Base-by-base conservation (phyloP, 2,797 vertebrate species). In the Pseudomugil tenellus region DNA sequence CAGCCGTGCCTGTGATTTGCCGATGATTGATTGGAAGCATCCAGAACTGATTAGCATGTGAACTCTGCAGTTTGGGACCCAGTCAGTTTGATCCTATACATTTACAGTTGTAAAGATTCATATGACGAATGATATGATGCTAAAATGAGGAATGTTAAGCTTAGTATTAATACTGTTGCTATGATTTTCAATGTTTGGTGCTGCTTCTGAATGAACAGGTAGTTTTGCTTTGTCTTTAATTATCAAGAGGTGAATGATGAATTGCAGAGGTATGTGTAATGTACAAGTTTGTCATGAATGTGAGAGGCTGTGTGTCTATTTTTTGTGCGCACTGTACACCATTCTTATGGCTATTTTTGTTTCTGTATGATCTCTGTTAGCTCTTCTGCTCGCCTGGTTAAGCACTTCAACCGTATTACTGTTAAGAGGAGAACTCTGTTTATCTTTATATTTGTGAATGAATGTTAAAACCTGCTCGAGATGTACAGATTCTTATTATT, bases 401-500 rank as follows among this genome's bases (percentile, higher is more conserved):
- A 90, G 89, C 90, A 91, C 80, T 89, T 92, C 80, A 88, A 52
- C 80, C 91, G 85, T 91, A 86, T 92, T 91, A 89, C 77, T 89
- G 84, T 89, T 74, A 80, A 80, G 80, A 85, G 67, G 63, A 88
- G 89, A 67, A 46, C 7, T n/a, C 58, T 79, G 63, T 79, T 82
- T 87, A 73, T 87, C 73, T 55, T 87, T 82, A 89, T 84, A 83
- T 88, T 87, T 79, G 77, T 52, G 75, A 89, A 89, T 81, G 77
- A 84, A 85, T 17, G 84, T 85, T 84, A 54, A 84, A 79, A 89
- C 84, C 82, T 85, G 81, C 85, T 88, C 85, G 79, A 88, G 80
- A 84, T 92, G 85, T 90, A 92, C 78, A 91, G 84, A 88, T 92
- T 91, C 74, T 80, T 93, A 90, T 91, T 92, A 92, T 92, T 92